Base-by-base conservation (phyloP, 2,888 invertebrate genomes). In the Adineta ricciae region DNA sequence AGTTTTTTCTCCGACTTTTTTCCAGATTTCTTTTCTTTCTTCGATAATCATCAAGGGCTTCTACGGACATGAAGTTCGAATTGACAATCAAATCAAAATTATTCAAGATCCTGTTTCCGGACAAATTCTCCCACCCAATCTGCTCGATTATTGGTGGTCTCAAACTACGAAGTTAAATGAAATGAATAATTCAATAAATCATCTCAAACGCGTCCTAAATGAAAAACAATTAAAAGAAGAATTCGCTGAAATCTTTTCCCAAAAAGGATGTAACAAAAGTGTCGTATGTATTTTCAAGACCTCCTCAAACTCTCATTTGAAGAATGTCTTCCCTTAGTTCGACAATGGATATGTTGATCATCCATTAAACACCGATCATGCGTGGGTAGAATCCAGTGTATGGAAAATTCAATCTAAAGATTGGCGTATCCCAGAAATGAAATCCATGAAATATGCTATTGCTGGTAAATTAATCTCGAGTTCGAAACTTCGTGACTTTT, bases 321-420 rank as follows among this genome's bases (percentile, higher is more conserved):
- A 5, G 7, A 64, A 32, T 64, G 0, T 24, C 41, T 78, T n/a
- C 24, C 27, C 21, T 9, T 78, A 78, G 78, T 78, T 78, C n/a
- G 78, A 78, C n/a, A 78, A 78, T 78, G 78, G 78, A 16, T 78
- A 78, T 78, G 41, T 78, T 41, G 78, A 78, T 78, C 78, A 78
- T 41, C 78, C 78, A 9, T 41, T 78, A 41, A 78, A 78, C n/a
- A 78, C 78, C 24, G 78, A 78, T 41, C 78, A 78, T n/a, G 78
- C 78, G n/a, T 78, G 78, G 78, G 24, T 78, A 7, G 78, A 78
- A 41, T 41, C 41, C 21, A 78, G 78, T 78, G 24, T 78, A 38
- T 78, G 78, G 78, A 78, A 78, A 78, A 41, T 78, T n/a, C 78
- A 78, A 78, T 78, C 41, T 11, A 78, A 78, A 78, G 78, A 78